phyloP scores from a whole-genome alignment of 2,888 invertebrate species.

The Caenorhabditis imperialis region DNA sequence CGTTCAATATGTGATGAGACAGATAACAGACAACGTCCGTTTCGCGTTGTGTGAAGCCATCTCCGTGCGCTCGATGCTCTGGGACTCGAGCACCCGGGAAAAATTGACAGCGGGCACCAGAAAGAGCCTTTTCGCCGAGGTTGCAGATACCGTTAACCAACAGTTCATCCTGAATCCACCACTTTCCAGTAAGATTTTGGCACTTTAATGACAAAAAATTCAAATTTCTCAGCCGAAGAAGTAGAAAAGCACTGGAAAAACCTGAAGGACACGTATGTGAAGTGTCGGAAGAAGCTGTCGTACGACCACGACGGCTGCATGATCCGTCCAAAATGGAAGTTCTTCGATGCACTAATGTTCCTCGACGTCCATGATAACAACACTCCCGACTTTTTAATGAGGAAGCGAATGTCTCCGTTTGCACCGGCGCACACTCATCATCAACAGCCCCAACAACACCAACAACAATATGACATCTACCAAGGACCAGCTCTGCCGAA shows the following conservation, averaged over 20 bases:
- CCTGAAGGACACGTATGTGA: conserved; percentile 60
- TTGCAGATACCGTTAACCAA: conserved; percentile 43
- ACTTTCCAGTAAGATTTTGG: conserved; percentile 30
- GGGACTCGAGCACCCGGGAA: conserved; percentile 50
- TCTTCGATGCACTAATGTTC: conserved; percentile 44
- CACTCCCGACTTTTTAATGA: conserved; percentile 8
- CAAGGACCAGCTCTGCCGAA: neutral
- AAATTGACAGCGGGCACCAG: conserved; percentile 30
- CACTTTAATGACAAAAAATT: too few relatives aligned
- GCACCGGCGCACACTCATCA: neutral
- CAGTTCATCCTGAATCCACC: conserved; percentile 47
- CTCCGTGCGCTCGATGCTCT: conserved; percentile 43
- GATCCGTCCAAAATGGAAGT: conserved; percentile 64
- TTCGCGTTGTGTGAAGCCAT: conserved; percentile 56
- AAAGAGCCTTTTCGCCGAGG: conserved; percentile 52
- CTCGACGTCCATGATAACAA: conserved; percentile 18
- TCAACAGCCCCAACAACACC: too few relatives aligned
- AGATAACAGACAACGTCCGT: conserved; percentile 50
- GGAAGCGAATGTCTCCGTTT: conserved; percentile 7
- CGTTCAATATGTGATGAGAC: conserved; percentile 29
- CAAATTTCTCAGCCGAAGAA: conserved; percentile 59
- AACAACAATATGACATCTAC: conserved; percentile 7
- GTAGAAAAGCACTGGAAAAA: conserved; percentile 63
- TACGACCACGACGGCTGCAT: conserved; percentile 53
- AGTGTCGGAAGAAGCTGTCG: conserved; percentile 50